Conservation (phyloP, 2,888 invertebrate species). For the Xanthia togata region DNA sequence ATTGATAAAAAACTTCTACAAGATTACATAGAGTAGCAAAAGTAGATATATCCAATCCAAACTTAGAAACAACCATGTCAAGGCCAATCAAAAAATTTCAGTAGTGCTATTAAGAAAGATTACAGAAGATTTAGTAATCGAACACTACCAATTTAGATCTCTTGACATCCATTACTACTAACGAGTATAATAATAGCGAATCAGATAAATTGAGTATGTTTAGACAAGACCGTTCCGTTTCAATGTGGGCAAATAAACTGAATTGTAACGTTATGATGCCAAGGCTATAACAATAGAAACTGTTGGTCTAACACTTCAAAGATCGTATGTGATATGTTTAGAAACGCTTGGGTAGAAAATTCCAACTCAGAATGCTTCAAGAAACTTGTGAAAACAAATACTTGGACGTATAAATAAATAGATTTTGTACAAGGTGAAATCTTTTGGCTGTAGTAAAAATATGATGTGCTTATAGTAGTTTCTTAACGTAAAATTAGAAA, state of each 20-base stretch:
- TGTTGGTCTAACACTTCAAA: conserved; percentile 80
- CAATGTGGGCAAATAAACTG: conserved; percentile 78
- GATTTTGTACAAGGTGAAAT: conserved; percentile 53
- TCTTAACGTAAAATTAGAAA: conserved; percentile 4
- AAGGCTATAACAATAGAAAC: conserved; percentile 84
- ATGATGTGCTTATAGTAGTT: conserved; percentile 27
- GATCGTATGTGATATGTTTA: conserved; percentile 68
- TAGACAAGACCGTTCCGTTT: conserved; percentile 77
- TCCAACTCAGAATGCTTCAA: conserved; percentile 41
- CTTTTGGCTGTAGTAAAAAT: conserved; percentile 32
- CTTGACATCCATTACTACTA: conserved; percentile 68
- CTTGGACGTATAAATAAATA: conserved; percentile 54
- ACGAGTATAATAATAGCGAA: conserved; percentile 80
- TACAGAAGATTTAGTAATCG: conserved; percentile 46
- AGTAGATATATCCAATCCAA: not conserved
- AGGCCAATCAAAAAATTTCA: conserved; percentile 60
- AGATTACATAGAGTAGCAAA: not conserved
- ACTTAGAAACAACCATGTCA: conserved; percentile 62
- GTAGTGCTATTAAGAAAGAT: conserved; percentile 31
- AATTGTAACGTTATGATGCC: conserved; percentile 75
- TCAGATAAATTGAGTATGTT: conserved; percentile 77
- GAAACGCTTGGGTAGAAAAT: conserved; percentile 49
- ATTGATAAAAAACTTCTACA: not conserved
- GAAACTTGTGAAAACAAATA: conserved; percentile 67
- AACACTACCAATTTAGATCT: conserved; percentile 49